Evolutionary conservation across 1,140 invertebrate species (phyloP), one percentile per base, ranked within the genome.

Genomic region (Heliconius nattereri): DNA sequence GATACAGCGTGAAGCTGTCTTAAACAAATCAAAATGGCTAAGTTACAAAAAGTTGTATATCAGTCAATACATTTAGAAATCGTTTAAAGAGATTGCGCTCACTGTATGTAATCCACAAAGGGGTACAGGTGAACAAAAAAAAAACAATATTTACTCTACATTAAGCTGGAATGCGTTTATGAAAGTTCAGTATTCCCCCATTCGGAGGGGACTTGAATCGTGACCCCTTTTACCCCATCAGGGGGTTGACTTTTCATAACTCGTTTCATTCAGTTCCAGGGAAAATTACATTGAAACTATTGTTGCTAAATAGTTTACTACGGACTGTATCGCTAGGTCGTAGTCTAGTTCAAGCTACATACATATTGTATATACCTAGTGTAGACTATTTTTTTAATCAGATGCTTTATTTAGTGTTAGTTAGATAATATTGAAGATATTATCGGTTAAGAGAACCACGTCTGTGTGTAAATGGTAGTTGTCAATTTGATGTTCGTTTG

Each of bases 101-200:
- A 9, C 11, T 19, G 54, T 66, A 66, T 66, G 60, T 66, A 66
- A 66, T 26, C 29, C 26, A 66, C 60, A 66, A 66, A 23, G 60
- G 60, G 26, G 60, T 77, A 26, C 76, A 81, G 45, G 60, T 75
- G 73, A 74, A 83, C 49, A 83, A 78, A 78, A 76, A 78, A 78
- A 76, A 79, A 83, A 81, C 85, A 71, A 84, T 86, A n/a, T n/a
- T n/a, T n/a, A 80, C 85, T 85, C 76, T 76, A 78, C 84, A 85
- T 86, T 84, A 87, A 88, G 85, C 80, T 73, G 78, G 81, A 81
- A 83, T 84, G 77, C 78, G 79, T 87, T 84, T 85, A 86, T 85
- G 86, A 86, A 87, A 90, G 84, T 89, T 90, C 52, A 79, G 83
- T 79, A 83, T 87, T 87, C 88, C 86, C 88, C 83, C 78, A 8